Evolutionary conservation across 2,797 vertebrate species (phyloP), one percentile per base, ranked within the genome.

Genomic region (Podargus strigoides): DNA sequence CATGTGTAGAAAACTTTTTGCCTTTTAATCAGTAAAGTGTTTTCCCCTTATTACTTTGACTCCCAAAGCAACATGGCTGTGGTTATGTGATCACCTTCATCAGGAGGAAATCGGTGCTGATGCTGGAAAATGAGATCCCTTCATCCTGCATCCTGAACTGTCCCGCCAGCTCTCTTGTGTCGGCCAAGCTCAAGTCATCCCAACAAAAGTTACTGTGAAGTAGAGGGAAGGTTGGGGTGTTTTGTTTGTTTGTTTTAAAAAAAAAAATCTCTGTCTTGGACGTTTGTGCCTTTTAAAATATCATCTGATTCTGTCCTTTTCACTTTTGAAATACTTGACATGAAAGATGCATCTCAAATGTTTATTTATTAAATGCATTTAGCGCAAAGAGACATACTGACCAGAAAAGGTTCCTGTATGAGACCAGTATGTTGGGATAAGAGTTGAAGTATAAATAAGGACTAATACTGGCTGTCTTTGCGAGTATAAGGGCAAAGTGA

Each of bases 41-140:
- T 82, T 73, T 62, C 13, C 14, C 42, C 15, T 41, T 60, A 7
- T 36, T 80, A 19, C 19, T 53, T 46, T 60, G 30, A 28, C 7
- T 87, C 17, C 21, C 15, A 55, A 36, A 80, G 37, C 15, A 87
- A 0, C 0, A 2, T 63, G 32, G 10, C 36, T 2, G 2, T 20
- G 22, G 30, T 73, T 69, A 26, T 34, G 20, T 11, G 47, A 59
- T 32, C n/a, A 8, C 18, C 70, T 80, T 59, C 16, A 85, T 12
- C 18, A 23, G 19, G 28, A 80, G 21, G 30, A 74, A 76, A 30
- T 46, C 8, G 8, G 41, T 28, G 37, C 39, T 55, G 18, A 20
- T 79, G 36, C 26, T 80, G 49, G 37, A 74, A 87, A 91, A 70
- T 73, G n/a, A 70, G 39, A 52, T 80, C 34, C 1, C 59, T 41